Evolutionary conservation across 2,888 invertebrate genomes (phyloP), one percentile per base, ranked within the genome.

Genomic region (Cepaea hortensis): DNA sequence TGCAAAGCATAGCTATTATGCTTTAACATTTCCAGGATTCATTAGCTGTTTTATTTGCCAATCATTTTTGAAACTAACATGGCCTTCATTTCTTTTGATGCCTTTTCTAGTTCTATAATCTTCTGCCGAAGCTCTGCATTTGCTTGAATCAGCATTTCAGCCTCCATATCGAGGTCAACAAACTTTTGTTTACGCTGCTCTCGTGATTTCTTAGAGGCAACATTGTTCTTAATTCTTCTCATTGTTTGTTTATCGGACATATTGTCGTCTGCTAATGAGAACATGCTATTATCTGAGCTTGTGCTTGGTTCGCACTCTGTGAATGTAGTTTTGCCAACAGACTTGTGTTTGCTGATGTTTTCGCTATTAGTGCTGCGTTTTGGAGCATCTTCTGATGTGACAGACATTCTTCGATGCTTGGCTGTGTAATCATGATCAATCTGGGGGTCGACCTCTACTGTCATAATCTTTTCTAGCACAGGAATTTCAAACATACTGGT

Each of bases 151-250:
- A 94, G 90, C n/a, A 89, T 88, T 4, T 90, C 90, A 0, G 93
- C 93, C 87, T 93, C 91, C 13, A 81, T 81, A 73, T 93, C 94
- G 93, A 94, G 92, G 61, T 91, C 90, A 0, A 84, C 79, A 87
- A 89, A 93, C 88, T 93, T 94, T 86, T 89, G 87, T 87, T 94
- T 94, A 82, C 93, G 87, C 82, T 91, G 93, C 83, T 93, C 91
- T 55, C 94, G 90, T 0, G 93, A 93, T 77, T 93, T 88, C 85
- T 91, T 90, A 0, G 94, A 94, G 4, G 94, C 94, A 18, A 93
- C 89, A 87, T 94, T 94, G 88, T 94, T 94, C 90, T 94, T 94
- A 55, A 89, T 89, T n/a, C 94, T 70, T 55, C 94, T 89, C 80
- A 91, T 89, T 62, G 91, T 81, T 85, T 92, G 91, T 89, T 91